Evolutionary conservation across 2,113 vertebrate species (phyloP).

Genomic region (Rhegmatorhina hoffmannsi): DNA sequence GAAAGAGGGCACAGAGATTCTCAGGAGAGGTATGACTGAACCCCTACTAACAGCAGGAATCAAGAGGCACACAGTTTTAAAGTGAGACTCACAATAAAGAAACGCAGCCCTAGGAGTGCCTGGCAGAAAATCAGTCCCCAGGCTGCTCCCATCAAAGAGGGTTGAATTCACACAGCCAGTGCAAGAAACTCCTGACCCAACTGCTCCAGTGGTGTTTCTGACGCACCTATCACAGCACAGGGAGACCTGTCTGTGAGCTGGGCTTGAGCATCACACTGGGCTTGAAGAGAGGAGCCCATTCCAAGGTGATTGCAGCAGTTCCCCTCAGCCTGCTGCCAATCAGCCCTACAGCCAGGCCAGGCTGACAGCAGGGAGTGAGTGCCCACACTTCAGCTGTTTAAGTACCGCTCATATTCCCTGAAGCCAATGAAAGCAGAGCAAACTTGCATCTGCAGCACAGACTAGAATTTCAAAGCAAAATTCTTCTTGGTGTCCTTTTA

Average conservation of each 20-base stretch:
- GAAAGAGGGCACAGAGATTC: neutral
- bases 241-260: neutral
- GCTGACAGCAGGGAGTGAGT: neutral
- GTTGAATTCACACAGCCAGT: neutral
- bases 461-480: conserved; percentile 1
- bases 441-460: neutral
- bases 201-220: neutral
- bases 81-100: neutral
- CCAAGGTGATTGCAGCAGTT: neutral
- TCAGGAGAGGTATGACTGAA: neutral
- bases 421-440: neutral
- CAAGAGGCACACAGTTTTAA: neutral
- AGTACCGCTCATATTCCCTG: neutral
- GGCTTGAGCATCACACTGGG: neutral
- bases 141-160: neutral
- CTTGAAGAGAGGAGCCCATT: neutral
- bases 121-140: neutral
- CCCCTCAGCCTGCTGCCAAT: neutral
- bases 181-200: neutral
- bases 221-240: neutral
- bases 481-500: neutral
- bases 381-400: neutral
- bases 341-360: neutral
- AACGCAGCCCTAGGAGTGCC: neutral
- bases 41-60: neutral